Percentiles rank a stretch among this genome's conserved stretches.
phyloP scores from a whole-genome alignment of 2,888 invertebrate species.

The Nephrotoma guestfalica region DNA sequence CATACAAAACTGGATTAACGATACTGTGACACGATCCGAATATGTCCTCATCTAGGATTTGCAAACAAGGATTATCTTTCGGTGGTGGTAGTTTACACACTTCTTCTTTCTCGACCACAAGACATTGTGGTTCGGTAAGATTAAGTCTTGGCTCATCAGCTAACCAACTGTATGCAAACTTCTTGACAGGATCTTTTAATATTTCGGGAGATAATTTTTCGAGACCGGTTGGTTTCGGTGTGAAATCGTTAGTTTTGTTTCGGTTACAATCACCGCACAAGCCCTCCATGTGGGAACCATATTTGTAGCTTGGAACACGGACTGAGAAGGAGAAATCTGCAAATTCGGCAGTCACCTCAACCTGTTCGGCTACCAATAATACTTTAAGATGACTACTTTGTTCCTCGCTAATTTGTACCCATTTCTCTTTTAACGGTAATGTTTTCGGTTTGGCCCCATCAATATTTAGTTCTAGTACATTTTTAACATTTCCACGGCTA shows the following conservation, averaged over 20 bases:
- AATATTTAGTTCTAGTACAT: conserved; percentile 24
- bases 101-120: conserved; percentile 32
- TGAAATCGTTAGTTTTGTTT: conserved; percentile 40
- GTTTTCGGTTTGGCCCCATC: conserved; percentile 26
- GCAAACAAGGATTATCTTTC: conserved; percentile 50
- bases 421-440: conserved; percentile 41
- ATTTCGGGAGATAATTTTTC: conserved; percentile 10
- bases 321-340: conserved; percentile 38
- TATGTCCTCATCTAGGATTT: conserved; percentile 38
- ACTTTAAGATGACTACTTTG: conserved; percentile 48
- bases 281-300: conserved; percentile 58
- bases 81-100: conserved; percentile 39
- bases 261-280: conserved; percentile 65
- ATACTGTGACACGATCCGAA: conserved; percentile 56
- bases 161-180: conserved; percentile 42
- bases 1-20: conserved; percentile 51
- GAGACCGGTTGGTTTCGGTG: conserved; percentile 34
- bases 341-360: conserved; percentile 42
- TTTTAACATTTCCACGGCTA: conserved; percentile 29
- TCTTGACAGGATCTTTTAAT: conserved; percentile 14
- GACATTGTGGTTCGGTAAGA: conserved; percentile 35
- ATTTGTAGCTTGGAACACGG: conserved; percentile 57
- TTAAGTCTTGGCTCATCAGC: conserved; percentile 34
- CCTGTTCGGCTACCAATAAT: conserved; percentile 45
- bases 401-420: conserved; percentile 43